A percentile compares a stretch with the other conserved stretches of the same genome.
phyloP scores from a whole-genome alignment of 2,113 vertebrate genomes.

The Martes martes region DNA sequence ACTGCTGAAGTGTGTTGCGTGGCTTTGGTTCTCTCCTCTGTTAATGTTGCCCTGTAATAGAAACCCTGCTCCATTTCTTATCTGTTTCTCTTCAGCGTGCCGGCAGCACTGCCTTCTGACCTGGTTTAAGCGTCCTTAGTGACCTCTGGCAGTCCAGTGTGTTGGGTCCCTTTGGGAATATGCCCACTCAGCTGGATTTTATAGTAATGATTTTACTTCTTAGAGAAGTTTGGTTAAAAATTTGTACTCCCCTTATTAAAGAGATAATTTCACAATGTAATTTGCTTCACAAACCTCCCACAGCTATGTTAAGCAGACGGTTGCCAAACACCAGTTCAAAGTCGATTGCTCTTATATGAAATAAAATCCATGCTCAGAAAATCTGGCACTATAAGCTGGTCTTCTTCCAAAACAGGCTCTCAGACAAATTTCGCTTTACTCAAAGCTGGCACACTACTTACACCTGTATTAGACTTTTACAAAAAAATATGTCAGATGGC shows the following conservation, averaged over 20 bases:
- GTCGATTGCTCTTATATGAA: slow-evolving; percentile 70
- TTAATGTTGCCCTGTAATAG: background rate
- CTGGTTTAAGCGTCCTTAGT: slow-evolving; percentile 46
- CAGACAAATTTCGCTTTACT: slow-evolving; percentile 46
- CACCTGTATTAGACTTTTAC: slow-evolving; percentile 31
- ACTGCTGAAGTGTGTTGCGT: background rate
- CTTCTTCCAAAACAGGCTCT: slow-evolving; percentile 54
- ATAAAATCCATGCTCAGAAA: slow-evolving; percentile 63
- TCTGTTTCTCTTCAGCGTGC: background rate
- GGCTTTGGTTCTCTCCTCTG: background rate
- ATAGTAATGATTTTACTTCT: slow-evolving; percentile 49
- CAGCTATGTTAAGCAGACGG: slow-evolving; percentile 61
- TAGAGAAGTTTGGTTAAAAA: slow-evolving; percentile 49
- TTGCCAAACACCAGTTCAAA: slow-evolving; percentile 69
- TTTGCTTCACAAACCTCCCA: slow-evolving; percentile 64
- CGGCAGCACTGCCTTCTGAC: slow-evolving; percentile 51
- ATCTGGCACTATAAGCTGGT: slow-evolving; percentile 51
- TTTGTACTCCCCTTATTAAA: slow-evolving; percentile 53
- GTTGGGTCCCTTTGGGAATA: background rate
- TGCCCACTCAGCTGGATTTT: slow-evolving; percentile 9
- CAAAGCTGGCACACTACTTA: slow-evolving; percentile 26
- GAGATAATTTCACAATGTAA: slow-evolving; percentile 61
- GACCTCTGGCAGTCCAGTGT: slow-evolving; percentile 26
- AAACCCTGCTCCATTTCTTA: slow-evolving; percentile 22
- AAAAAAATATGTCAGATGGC: background rate